A percentile compares a stretch with the other conserved stretches of the same genome.
Conservation (phyloP, 1,140 invertebrate genomes). For the Goniozus legneri region DNA sequence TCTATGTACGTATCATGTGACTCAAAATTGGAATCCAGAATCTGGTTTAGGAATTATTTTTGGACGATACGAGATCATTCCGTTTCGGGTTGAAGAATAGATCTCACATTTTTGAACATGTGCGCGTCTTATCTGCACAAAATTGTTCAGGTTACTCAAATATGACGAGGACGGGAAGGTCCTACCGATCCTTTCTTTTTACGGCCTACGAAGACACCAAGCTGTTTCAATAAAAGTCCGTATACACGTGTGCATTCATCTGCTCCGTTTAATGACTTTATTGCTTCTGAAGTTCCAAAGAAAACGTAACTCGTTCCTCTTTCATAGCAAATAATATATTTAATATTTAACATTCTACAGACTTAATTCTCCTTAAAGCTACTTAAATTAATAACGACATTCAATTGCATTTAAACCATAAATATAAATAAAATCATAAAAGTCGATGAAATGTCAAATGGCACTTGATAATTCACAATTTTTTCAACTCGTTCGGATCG, state of each 20-base stretch:
- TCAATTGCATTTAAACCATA: conserved; percentile 17
- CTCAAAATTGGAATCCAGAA: conserved; percentile 20
- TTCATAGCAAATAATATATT: background rate
- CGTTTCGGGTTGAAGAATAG: background rate
- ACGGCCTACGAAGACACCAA: conserved; percentile 16
- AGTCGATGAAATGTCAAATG: background rate
- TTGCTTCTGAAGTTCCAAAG: too few relatives aligned
- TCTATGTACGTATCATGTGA: too few relatives aligned
- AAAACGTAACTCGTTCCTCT: background rate
- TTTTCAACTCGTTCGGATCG: too few relatives aligned
- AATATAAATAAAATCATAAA: conserved; percentile 30
- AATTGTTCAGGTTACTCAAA: conserved; percentile 15
- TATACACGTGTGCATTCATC: too few relatives aligned
- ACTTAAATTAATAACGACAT: conserved; percentile 33
- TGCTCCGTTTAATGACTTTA: too few relatives aligned
- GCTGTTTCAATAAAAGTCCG: conserved; percentile 19
- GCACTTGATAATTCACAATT: too few relatives aligned
- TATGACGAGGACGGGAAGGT: conserved; percentile 5
- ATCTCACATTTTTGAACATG: conserved; percentile 16
- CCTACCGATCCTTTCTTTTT: conserved; percentile 20
- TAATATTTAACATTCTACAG: conserved; percentile 24
- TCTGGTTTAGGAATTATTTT: conserved; percentile 19
- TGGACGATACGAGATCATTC: conserved; percentile 16
- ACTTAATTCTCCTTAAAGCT: conserved; percentile 7
- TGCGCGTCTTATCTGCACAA: conserved; percentile 3